These are phyloP conservation scores for Drosophila bocki DNA, from an alignment of 1,140 invertebrate species.

Conservation along the genomic window DNA sequence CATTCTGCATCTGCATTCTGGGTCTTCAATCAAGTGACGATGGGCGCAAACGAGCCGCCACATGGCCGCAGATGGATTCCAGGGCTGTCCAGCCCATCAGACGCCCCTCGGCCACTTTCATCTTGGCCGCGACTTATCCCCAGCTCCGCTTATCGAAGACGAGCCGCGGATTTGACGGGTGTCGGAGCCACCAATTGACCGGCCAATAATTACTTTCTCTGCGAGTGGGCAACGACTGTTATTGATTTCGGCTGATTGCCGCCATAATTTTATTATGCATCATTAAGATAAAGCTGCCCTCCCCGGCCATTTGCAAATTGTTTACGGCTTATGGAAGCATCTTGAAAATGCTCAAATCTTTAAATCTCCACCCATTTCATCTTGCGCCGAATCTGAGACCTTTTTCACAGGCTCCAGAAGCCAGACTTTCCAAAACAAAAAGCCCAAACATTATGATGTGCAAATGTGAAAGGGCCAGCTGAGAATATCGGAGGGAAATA, in stretches of 20 bases:
- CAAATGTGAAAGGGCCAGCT: constrained; percentile 73
- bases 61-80: constrained; percentile 44
- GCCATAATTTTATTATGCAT: constrained; percentile 79
- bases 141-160: constrained; percentile 62
- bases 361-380: constrained; percentile 46
- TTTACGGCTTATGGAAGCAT: constrained; percentile 53
- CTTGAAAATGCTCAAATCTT: constrained; percentile 30
- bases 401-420: constrained; percentile 54
- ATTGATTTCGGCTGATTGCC: constrained; percentile 77
- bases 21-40: constrained; percentile 77
- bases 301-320: constrained; percentile 70
- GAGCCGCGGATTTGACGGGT: constrained; percentile 51
- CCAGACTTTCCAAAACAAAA: constrained; percentile 67
- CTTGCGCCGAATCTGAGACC: constrained; percentile 32
- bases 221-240: constrained; percentile 59
- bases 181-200: constrained; percentile 59
- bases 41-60: constrained; percentile 64
- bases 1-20: constrained; percentile 71
- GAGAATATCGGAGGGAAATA: constrained; percentile 22
- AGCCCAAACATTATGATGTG: constrained; percentile 55
- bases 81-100: constrained; percentile 41
- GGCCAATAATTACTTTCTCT: constrained; percentile 78
- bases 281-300: constrained; percentile 69
- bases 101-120: constrained; percentile 66
- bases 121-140: constrained; percentile 61